Evolutionary conservation across 2,888 invertebrate genomes (phyloP).

Genomic region (Odontocerum albicorne): DNA sequence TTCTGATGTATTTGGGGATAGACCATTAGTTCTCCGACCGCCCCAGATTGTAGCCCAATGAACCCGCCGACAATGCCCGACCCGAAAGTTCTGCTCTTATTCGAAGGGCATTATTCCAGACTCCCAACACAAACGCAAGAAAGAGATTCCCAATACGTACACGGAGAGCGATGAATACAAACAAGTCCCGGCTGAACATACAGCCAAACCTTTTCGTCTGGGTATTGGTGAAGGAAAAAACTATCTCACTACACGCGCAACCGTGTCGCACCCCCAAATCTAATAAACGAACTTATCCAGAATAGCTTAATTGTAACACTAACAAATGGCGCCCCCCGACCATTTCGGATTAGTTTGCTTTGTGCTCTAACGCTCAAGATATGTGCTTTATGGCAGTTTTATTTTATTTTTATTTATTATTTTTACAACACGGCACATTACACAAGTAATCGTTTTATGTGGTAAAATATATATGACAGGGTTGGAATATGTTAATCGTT

Average conservation of each 20-base stretch:
- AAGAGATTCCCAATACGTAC: slow-evolving; percentile 21
- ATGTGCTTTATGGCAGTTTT: too few species aligned
- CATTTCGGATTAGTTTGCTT: slow-evolving; percentile 1
- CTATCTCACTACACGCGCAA: background rate
- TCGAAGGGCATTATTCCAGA: slow-evolving; percentile 31
- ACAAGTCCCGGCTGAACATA: background rate
- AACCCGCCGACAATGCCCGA: slow-evolving; percentile 35
- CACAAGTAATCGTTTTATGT: too few species aligned
- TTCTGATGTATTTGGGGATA: slow-evolving; percentile 1
- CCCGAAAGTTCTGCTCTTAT: slow-evolving; percentile 29
- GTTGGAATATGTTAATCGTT: too few species aligned
- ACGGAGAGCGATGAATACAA: background rate
- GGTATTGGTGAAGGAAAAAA: background rate
- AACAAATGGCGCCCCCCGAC: slow-evolving; percentile 17
- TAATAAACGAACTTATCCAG: slow-evolving; percentile 21
- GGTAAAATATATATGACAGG: too few species aligned
- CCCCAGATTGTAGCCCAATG: slow-evolving; percentile 33
- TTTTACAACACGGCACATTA: too few species aligned
- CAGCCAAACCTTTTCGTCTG: background rate
- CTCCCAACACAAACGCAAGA: slow-evolving; percentile 9
- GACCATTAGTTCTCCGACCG: slow-evolving; percentile 25
- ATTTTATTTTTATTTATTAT: too few species aligned
- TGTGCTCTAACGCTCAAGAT: background rate
- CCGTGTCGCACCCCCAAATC: slow-evolving; percentile 23
- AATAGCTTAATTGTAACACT: slow-evolving; percentile 26